Evolutionary conservation across 2,113 vertebrate species (phyloP).

Genomic region (Cercopithecus mona): DNA sequence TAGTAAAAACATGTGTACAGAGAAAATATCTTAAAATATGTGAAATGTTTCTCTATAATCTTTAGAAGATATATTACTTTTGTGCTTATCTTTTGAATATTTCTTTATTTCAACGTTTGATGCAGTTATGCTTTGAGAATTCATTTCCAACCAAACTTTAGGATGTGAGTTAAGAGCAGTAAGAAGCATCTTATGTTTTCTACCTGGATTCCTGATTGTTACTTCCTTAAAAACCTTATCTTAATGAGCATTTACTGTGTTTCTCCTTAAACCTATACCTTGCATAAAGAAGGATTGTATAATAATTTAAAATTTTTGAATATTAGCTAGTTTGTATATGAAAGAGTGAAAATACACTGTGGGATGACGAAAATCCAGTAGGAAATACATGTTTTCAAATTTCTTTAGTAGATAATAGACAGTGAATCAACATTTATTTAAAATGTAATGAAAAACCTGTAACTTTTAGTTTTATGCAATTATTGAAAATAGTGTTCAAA

Average conservation of each 20-base stretch:
- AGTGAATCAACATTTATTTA: background rate
- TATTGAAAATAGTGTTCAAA: background rate
- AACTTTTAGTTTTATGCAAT: background rate
- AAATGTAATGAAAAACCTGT: background rate
- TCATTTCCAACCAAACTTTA: background rate
- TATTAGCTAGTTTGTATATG: background rate
- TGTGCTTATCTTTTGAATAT: background rate
- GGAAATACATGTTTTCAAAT: background rate
- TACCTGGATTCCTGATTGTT: background rate
- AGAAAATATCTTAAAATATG: background rate
- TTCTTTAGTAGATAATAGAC: background rate
- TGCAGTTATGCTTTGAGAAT: background rate
- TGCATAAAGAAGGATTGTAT: background rate
- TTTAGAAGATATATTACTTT: background rate
- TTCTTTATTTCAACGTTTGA: background rate
- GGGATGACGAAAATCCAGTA: background rate
- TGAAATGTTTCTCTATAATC: background rate
- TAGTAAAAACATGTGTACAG: background rate
- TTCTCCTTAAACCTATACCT: background rate
- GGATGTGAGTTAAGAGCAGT: background rate
- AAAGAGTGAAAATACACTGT: background rate
- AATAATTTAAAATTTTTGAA: background rate
- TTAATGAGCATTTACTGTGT: background rate
- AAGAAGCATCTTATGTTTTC: background rate
- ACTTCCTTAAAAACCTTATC: background rate